Conservation (phyloP, 92 coral and sea anemone genomes). For the Palythoa caribaeorum region DNA sequence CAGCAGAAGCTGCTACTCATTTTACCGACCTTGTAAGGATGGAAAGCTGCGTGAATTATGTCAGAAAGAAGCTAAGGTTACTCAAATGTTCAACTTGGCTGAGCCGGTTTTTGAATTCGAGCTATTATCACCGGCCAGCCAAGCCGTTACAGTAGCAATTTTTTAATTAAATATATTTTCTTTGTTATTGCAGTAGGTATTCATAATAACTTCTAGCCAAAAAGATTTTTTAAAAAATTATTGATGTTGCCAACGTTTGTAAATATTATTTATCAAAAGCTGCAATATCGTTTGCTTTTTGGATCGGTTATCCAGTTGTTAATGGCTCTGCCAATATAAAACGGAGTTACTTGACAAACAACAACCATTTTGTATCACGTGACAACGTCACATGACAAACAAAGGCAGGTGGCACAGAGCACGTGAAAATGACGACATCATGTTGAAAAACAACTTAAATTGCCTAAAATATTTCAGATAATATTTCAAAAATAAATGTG, state of each 20-base stretch:
- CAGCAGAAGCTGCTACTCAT: no score
- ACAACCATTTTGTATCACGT: conserved; percentile 8
- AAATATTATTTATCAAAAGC: neutral
- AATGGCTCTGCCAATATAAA: neutral
- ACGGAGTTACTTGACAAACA: neutral
- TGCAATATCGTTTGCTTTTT: neutral
- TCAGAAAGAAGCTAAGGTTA: no score
- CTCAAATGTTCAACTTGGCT: no score
- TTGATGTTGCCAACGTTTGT: neutral
- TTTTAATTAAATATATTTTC: no score
- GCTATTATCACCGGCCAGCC: no score
- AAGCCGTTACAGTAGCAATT: no score
- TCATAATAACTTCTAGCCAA: no score
- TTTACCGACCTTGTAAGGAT: no score
- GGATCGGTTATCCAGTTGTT: neutral
- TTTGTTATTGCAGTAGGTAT: no score
- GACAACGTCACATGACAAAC: conserved; percentile 24
- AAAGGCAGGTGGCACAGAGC: conserved; percentile 36
- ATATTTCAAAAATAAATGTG: neutral
- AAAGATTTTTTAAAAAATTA: no score
- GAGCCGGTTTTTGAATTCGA: no score
- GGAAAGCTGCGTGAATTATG: no score
- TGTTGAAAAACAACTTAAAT: conserved; percentile 17
- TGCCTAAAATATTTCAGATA: neutral
- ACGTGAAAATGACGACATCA: conserved; percentile 47